Percentiles rank a stretch among this genome's conserved stretches.
Evolutionary conservation across 2,888 invertebrate species (phyloP).

Genomic region (Drosophila pegasa): DNA sequence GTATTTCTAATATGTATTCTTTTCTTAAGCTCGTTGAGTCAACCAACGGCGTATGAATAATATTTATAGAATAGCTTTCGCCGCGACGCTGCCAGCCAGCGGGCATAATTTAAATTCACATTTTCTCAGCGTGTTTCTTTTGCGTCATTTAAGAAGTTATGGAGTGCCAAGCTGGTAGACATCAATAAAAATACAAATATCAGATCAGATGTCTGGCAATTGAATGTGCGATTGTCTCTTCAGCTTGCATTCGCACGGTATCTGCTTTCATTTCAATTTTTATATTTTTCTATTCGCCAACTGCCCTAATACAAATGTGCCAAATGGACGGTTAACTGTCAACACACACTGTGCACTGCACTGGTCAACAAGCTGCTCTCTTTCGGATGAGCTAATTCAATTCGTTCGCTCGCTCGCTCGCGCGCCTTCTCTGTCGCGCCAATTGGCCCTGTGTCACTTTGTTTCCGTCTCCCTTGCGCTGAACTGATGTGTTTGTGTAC

Average conservation of each 20-base stretch:
- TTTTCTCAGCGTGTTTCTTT: neutral
- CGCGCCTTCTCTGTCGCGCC: conserved; percentile 18
- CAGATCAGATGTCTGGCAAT: neutral
- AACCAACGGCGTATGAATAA: conserved; percentile 22
- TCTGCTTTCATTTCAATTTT: neutral
- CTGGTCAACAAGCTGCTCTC: conserved; percentile 53
- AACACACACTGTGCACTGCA: conserved; percentile 37
- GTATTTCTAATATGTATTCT: conserved; percentile 9
- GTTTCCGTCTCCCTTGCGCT: neutral
- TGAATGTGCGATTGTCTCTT: neutral
- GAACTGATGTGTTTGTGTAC: conserved; percentile 19
- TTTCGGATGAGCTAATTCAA: conserved; percentile 54
- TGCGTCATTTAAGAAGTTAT: no score
- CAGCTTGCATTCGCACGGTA: neutral
- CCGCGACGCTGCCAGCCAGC: conserved; percentile 6
- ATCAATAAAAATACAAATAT: no score
- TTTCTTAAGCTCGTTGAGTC: conserved; percentile 9
- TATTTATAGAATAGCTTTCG: conserved; percentile 29
- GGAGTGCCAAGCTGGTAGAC: no score
- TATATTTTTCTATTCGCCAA: conserved; percentile 2
- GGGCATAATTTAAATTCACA: conserved; percentile 6
- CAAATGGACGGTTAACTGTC: conserved; percentile 32
- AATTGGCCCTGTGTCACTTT: conserved; percentile 1
- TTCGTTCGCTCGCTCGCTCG: conserved; percentile 14
- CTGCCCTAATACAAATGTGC: conserved; percentile 7